phyloP scores from a whole-genome alignment of 2,888 invertebrate genomes.

The Noctua janthe region DNA sequence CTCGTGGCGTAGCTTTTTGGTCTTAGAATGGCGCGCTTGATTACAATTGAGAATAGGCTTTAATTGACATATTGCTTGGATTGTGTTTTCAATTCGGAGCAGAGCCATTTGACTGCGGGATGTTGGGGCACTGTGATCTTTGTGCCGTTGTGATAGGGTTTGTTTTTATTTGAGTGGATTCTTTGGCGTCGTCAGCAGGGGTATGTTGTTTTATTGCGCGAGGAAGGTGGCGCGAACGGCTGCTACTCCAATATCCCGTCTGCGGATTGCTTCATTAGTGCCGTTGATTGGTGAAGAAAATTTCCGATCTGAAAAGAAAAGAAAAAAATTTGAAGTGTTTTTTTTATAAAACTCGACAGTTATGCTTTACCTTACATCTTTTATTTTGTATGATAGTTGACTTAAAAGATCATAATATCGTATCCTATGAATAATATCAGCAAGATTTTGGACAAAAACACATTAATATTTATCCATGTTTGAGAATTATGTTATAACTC shows the following conservation, averaged over 20 bases:
- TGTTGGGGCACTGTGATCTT: conserved; percentile 71
- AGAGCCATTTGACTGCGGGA: conserved; percentile 83
- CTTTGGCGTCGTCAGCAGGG: conserved; percentile 72
- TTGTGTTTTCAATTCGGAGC: conserved; percentile 80
- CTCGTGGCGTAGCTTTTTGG: conserved; percentile 83
- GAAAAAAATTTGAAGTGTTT: conserved; percentile 72
- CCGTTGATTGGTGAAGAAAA: conserved; percentile 83
- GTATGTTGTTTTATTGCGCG: conserved; percentile 85
- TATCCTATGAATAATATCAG: conserved; percentile 31
- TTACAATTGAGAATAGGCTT: conserved; percentile 81
- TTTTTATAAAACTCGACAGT: conserved; percentile 9
- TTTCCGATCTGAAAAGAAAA: conserved; percentile 85
- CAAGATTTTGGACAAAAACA: conserved; percentile 17
- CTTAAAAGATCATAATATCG: conserved; percentile 25
- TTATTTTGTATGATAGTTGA: not conserved
- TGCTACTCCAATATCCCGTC: conserved; percentile 88
- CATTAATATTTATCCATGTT: conserved; percentile 32
- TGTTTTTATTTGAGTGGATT: conserved; percentile 72
- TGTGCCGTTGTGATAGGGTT: conserved; percentile 74
- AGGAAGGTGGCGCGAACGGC: conserved; percentile 80
- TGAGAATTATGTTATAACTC: conserved; percentile 23
- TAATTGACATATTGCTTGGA: conserved; percentile 87
- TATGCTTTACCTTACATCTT: not conserved
- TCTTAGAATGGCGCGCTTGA: conserved; percentile 81
- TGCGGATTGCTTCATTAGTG: conserved; percentile 89